These are phyloP conservation scores for Meghimatium bilineatum DNA, from an alignment of 2,888 invertebrate species.

Conservation along the genomic window DNA sequence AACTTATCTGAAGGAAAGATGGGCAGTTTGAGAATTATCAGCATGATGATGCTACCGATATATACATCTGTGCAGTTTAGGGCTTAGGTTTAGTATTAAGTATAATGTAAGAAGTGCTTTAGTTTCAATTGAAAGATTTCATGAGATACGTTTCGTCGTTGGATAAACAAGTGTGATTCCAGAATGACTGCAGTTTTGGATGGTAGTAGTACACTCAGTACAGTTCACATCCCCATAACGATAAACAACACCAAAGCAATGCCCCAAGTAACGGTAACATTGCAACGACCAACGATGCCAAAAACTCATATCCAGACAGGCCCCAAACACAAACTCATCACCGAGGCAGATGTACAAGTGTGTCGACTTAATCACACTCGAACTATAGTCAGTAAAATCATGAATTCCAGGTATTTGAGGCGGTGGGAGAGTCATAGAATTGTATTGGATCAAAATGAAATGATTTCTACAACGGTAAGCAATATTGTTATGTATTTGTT, in stretches of 20 bases:
- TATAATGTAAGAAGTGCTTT: too few relatives aligned
- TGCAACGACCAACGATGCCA: conserved; percentile 47
- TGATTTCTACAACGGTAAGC: conserved; percentile 86
- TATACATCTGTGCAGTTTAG: too few relatives aligned
- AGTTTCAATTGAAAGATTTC: too few relatives aligned
- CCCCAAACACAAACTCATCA: conserved; percentile 82
- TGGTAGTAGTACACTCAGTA: too few relatives aligned
- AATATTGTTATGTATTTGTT: background rate
- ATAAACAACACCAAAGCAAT: conserved; percentile 40
- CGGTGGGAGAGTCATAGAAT: conserved; percentile 88
- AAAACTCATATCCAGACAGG: conserved; percentile 55
- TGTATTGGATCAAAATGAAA: conserved; percentile 83
- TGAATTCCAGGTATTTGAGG: conserved; percentile 86
- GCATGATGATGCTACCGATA: too few relatives aligned
- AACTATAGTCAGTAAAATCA: conserved; percentile 87
- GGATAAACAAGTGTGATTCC: background rate
- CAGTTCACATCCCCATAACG: conserved; percentile 50
- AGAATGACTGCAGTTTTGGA: conserved; percentile 7
- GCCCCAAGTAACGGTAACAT: conserved; percentile 19
- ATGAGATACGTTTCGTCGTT: background rate
- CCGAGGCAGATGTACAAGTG: conserved; percentile 85
- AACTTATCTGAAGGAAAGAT: too few relatives aligned
- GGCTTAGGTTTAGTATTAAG: too few relatives aligned
- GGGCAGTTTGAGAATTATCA: too few relatives aligned
- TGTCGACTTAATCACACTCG: conserved; percentile 87